Evolutionary conservation across 2,888 invertebrate species (phyloP).

Genomic region (Acrobasis repandana): DNA sequence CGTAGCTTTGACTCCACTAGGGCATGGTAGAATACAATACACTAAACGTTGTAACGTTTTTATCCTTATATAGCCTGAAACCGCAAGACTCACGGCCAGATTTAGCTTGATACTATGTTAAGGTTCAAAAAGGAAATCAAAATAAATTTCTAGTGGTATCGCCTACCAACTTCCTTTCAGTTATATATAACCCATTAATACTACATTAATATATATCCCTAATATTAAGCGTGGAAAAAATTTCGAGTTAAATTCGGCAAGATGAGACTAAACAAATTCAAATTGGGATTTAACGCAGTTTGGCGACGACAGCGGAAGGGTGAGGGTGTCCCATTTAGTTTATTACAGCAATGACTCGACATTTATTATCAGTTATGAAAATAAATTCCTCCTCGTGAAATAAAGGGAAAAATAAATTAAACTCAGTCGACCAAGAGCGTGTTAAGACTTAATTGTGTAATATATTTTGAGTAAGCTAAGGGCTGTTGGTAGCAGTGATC

Average conservation of each 20-base stretch:
- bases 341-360: conserved; percentile 75
- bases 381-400: conserved; percentile 66
- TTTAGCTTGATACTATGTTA: too few relatives aligned
- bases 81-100: too few relatives aligned
- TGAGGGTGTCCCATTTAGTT: conserved; percentile 57
- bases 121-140: too few relatives aligned
- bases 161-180: too few relatives aligned
- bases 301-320: conserved; percentile 40
- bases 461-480: conserved; percentile 53
- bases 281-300: conserved; percentile 16
- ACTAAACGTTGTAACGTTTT: too few relatives aligned
- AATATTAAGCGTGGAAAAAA: not conserved
- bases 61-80: too few relatives aligned
- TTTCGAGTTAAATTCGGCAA: not conserved
- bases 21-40: too few relatives aligned
- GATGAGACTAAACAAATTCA: conserved; percentile 11
- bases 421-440: conserved; percentile 52
- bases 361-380: conserved; percentile 77
- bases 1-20: too few relatives aligned
- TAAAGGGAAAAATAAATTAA: conserved; percentile 66
- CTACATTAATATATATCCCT: not conserved
- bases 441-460: conserved; percentile 63
- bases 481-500: conserved; percentile 57
- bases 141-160: too few relatives aligned
- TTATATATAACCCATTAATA: too few relatives aligned